Evolutionary conservation across 2,888 invertebrate species (phyloP), one percentile per base, ranked within the genome.

Genomic region (Dendrolimus pini): DNA sequence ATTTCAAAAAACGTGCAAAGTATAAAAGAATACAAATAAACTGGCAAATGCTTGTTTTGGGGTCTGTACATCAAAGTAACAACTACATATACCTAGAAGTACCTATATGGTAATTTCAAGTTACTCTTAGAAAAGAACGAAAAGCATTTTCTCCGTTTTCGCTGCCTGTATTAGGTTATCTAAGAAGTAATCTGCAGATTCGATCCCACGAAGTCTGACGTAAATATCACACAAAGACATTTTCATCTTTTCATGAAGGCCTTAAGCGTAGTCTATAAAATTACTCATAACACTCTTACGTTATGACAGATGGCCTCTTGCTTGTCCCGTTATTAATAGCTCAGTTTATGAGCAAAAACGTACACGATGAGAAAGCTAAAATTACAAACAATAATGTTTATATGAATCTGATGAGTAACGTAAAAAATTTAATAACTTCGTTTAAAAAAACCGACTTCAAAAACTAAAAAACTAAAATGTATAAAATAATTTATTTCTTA

Each of bases 241-340:
- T 47, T 47, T 53, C 62, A 54, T 61, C 59, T 66, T 70, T 63
- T 63, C 66, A 69, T 65, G 67, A 62, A 56, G 58, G 59, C 59
- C 58, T 52, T 57, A 60, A 64, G 69, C 65, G 65, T 63, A 65
- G 65, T 65, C 64, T 54, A 67, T 68, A 67, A 70, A 71, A 63
- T 62, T 63, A 63, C 64, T 68, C 68, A 62, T 75, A 66, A 69
- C 62, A 67, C 60, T 65, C 63, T 70, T 60, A 69, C 64, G 63
- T 59, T 63, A 65, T 68, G 67, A 66, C 72, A 73, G 66, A 72
- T 68, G 70, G 66, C 62, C 56, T 56, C 58, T 61, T 66, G 64
- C 65, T 60, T 61, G 62, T 70, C 60, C 64, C 64, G 62, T 67
- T 71, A 70, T 66, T 71, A 74, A 70, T 72, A 60, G 61, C 59